These are phyloP conservation scores for Drosophila greeni DNA, from an alignment of 2,888 invertebrate species.

Conservation along the genomic window DNA sequence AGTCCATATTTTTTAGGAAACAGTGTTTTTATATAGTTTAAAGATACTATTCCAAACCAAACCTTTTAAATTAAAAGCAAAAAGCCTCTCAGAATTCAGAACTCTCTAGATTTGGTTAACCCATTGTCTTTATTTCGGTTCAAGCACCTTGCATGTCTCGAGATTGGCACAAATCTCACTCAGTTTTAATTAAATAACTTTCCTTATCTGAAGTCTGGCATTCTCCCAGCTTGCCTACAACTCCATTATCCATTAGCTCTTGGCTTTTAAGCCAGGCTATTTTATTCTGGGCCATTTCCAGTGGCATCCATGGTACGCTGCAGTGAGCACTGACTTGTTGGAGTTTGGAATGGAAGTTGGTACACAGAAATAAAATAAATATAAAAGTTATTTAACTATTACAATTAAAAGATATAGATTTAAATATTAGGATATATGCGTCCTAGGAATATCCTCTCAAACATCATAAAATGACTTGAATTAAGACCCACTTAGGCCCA, in stretches of 20 bases:
- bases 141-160: slow-evolving; percentile 53
- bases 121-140: slow-evolving; percentile 21
- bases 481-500: background rate
- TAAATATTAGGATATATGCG: too few species aligned
- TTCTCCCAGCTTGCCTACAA: slow-evolving; percentile 45
- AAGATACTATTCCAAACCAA: background rate
- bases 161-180: slow-evolving; percentile 61
- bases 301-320: slow-evolving; percentile 72
- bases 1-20: background rate
- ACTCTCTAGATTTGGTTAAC: background rate
- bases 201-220: slow-evolving; percentile 50
- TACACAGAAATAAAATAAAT: slow-evolving; percentile 2
- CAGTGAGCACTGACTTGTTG: slow-evolving; percentile 53
- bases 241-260: slow-evolving; percentile 58
- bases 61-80: background rate
- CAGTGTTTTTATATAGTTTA: background rate
- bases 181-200: slow-evolving; percentile 68
- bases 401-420: too few species aligned
- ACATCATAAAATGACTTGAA: background rate
- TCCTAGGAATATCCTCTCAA: too few species aligned
- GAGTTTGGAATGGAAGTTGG: slow-evolving; percentile 19
- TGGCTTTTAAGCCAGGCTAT: slow-evolving; percentile 11
- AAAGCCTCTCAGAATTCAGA: background rate
- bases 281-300: slow-evolving; percentile 50
- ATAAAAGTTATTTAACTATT: too few species aligned